Conservation (phyloP, 2,888 invertebrate genomes). For the Geophilus truncorum region DNA sequence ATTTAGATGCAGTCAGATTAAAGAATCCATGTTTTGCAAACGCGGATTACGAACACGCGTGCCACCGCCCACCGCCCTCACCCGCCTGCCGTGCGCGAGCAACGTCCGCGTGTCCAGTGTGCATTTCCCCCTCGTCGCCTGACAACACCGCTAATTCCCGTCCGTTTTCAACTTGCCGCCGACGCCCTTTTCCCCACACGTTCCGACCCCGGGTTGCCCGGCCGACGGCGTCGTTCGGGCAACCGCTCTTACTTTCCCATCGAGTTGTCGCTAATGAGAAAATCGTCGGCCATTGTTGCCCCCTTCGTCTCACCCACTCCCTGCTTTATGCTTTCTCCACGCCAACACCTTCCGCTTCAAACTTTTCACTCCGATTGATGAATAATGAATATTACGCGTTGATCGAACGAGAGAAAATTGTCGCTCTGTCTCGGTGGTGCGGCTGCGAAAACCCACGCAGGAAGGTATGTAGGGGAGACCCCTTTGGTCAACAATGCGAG, state of each 20-base stretch:
- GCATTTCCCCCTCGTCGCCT: not conserved
- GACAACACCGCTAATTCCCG: not conserved
- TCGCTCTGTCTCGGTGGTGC: too few species aligned
- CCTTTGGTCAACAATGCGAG: not conserved
- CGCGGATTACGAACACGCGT: not conserved
- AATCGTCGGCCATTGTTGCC: not conserved
- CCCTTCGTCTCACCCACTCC: not conserved
- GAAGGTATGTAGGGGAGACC: too few species aligned
- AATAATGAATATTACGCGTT: not conserved
- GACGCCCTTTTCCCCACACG: not conserved
- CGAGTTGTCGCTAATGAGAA: not conserved
- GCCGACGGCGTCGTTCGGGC: not conserved
- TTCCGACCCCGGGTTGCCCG: not conserved
- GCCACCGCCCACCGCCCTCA: not conserved
- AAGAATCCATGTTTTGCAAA: slow-evolving; percentile 23
- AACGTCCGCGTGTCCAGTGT: not conserved
- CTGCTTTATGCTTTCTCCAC: not conserved
- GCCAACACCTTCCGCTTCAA: not conserved
- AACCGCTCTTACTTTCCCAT: not conserved
- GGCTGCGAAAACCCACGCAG: too few species aligned
- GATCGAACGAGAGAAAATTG: not conserved
- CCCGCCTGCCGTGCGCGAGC: not conserved
- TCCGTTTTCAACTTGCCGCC: slow-evolving; percentile 4
- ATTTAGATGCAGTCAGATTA: slow-evolving; percentile 21
- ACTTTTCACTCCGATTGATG: not conserved